phyloP scores from a whole-genome alignment of 2,888 invertebrate genomes.

The Notocelia uddmanniana region DNA sequence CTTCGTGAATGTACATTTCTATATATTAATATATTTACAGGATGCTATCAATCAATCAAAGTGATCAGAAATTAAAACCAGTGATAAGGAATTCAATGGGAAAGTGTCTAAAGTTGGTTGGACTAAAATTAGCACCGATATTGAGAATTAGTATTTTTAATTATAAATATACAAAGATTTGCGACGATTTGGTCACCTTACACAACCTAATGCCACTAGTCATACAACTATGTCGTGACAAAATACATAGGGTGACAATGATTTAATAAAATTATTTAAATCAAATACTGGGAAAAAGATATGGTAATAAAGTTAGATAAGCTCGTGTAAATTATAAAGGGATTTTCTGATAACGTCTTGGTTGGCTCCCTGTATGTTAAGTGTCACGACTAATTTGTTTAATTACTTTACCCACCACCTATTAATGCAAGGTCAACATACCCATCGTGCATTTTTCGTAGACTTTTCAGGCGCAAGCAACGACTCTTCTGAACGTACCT shows the following conservation, averaged over 20 bases:
- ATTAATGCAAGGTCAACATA: slow-evolving; percentile 65
- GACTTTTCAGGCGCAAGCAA: slow-evolving; percentile 76
- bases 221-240: too few relatives aligned
- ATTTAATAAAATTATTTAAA: too few relatives aligned
- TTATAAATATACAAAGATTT: not conserved
- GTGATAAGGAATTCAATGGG: not conserved
- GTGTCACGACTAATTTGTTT: not conserved
- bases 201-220: too few relatives aligned
- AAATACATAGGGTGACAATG: too few relatives aligned
- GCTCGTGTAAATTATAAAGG: too few relatives aligned
- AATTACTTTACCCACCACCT: slow-evolving; percentile 62
- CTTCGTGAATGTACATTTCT: slow-evolving; percentile 1
- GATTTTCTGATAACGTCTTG: not conserved
- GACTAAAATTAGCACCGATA: not conserved
- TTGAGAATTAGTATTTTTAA: not conserved
- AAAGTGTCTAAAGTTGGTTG: not conserved
- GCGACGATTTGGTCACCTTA: not conserved
- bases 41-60: not conserved
- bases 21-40: not conserved
- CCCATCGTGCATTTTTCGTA: slow-evolving; percentile 78
- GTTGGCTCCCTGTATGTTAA: not conserved
- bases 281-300: too few relatives aligned
- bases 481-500: slow-evolving; percentile 85
- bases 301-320: too few relatives aligned
- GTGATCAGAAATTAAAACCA: not conserved